Conservation (phyloP, 2,888 invertebrate species). For the Alitta virens region DNA sequence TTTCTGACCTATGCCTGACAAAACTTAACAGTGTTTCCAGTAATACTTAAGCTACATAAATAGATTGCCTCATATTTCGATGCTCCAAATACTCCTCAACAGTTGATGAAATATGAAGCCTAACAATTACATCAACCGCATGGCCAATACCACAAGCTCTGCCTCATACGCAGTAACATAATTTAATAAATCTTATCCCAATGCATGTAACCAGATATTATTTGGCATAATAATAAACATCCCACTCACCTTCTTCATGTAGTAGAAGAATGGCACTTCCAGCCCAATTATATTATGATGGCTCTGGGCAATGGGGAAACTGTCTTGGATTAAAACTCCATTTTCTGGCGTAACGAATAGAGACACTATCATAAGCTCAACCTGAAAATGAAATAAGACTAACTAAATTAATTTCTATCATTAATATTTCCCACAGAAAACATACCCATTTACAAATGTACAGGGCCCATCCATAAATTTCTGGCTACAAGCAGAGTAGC, state of each 20-base stretch:
- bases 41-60: no score
- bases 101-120: no score
- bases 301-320: conserved; percentile 54
- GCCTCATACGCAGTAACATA: no score
- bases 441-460: neutral
- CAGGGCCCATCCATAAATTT: neutral
- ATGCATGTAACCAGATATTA: no score
- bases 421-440: neutral
- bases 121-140: no score
- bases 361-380: conserved; percentile 62
- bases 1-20: no score
- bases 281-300: conserved; percentile 60
- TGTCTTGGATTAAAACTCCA: conserved; percentile 71
- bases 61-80: no score
- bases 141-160: no score
- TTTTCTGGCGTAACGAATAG: conserved; percentile 71
- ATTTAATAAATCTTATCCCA: no score
- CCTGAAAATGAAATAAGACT: conserved; percentile 32
- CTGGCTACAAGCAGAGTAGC: neutral
- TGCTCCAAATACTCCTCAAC: no score
- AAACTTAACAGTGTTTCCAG: no score
- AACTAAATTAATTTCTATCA: neutral
- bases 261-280: conserved; percentile 63
- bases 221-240: no score
- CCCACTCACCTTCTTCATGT: conserved; percentile 59